phyloP scores from a whole-genome alignment of 2,888 invertebrate species.

The Aspidiotus rigidus region DNA sequence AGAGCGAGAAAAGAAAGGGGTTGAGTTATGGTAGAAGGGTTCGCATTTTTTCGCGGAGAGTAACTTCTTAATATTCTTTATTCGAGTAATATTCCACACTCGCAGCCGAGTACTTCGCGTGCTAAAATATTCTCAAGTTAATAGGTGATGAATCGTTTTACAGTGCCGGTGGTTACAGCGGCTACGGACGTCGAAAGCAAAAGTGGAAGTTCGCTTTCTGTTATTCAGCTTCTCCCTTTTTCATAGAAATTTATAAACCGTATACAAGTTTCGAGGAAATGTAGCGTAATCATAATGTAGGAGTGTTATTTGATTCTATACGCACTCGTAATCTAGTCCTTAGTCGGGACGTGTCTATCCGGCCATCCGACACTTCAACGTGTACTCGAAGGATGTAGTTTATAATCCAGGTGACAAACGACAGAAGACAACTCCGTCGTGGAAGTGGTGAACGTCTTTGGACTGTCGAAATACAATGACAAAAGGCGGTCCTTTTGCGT shows the following conservation, averaged over 20 bases:
- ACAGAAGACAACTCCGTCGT: not conserved
- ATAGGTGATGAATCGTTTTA: not conserved
- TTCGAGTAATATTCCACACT: constrained; percentile 21
- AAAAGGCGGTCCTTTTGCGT: constrained; percentile 32
- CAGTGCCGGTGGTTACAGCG: not conserved
- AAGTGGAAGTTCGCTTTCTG: not conserved
- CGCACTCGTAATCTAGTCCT: not conserved
- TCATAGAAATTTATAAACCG: not conserved
- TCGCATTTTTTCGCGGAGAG: not conserved
- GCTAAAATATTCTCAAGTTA: not conserved
- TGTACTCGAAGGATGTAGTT: constrained; percentile 26
- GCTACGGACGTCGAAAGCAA: not conserved
- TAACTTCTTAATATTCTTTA: constrained; percentile 32
- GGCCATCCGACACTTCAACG: constrained; percentile 26
- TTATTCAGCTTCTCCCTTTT: not conserved
- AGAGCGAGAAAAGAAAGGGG: not conserved
- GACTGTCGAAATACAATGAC: constrained; percentile 30
- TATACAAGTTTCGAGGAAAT: not conserved
- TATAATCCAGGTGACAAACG: constrained; percentile 28
- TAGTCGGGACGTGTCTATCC: constrained; percentile 29
- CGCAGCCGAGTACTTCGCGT: not conserved
- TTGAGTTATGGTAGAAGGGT: not conserved
- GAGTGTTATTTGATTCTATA: not conserved
- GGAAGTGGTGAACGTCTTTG: constrained; percentile 12
- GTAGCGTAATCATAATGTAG: not conserved